Evolutionary conservation across 2,113 vertebrate genomes (phyloP), one percentile per base, ranked within the genome.

Genomic region (Lamprologus lemairii): DNA sequence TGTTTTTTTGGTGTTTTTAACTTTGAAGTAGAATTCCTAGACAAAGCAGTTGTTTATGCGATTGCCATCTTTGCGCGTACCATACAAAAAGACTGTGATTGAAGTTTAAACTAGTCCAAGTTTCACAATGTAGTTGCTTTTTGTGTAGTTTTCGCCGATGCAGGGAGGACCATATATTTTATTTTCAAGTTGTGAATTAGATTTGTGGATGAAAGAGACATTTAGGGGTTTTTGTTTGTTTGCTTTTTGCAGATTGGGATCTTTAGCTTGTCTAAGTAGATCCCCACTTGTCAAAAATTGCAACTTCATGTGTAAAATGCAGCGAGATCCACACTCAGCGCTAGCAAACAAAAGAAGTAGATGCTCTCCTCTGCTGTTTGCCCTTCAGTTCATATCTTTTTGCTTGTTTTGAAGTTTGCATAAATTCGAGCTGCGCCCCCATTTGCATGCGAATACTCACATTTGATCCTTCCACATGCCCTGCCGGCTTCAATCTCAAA

Each of bases 391-490:
- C 33, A 31, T 82, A 83, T 79, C 55, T 81, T 40, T 85, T 81
- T 45, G 54, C 79, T 85, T 81, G 33, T 68, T 93, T 90, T 91
- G 21, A 68, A 55, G 37, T 85, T 89, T 75, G 60, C 90, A 92
- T 95, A 86, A 84, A 95, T 93, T 92, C 3, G 40, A 82, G 88
- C 86, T 92, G 86, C 53, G 84, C 82, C 84, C 45, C 16, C 35
- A 88, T 95, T 95, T 95, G 92, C 91, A 95, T 95, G 47, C 90
- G 49, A 92, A 89, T 92, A 28, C 88, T 68, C 92, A 31, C 55
- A 90, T 89, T 86, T 80, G 21, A 86, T 87, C 53, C 78, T 40
- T 84, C 73, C 65, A 21, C 82, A 73, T 23, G 58, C 37, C n/a
- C 17, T 3, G 10, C 23, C 49, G 58, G 26, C 57, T 53, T 51